phyloP scores from a whole-genome alignment of 2,888 invertebrate species.

The Eulithis testata region DNA sequence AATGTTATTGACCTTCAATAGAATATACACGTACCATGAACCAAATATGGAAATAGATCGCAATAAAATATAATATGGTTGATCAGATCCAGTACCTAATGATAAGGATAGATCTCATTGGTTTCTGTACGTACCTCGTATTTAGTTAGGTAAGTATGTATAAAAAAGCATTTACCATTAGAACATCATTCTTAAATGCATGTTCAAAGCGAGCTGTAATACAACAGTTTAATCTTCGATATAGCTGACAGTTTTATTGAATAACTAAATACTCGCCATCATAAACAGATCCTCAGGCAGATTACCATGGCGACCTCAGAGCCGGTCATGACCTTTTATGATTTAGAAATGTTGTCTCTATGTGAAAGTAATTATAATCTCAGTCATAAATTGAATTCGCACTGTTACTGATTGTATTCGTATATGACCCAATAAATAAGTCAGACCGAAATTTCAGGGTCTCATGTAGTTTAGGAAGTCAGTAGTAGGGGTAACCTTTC shows the following conservation, averaged over 20 bases:
- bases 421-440: constrained; percentile 22
- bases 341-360: constrained; percentile 68
- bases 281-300: constrained; percentile 60
- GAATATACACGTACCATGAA: too few relatives aligned
- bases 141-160: not conserved
- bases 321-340: constrained; percentile 61
- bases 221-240: constrained; percentile 52
- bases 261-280: constrained; percentile 52
- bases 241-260: constrained; percentile 68
- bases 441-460: constrained; percentile 12
- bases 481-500: constrained; percentile 37
- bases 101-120: not conserved
- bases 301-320: constrained; percentile 53
- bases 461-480: constrained; percentile 19
- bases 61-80: not conserved
- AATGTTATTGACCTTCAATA: too few relatives aligned
- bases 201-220: constrained; percentile 29
- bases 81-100: too few relatives aligned
- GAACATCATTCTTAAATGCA: constrained; percentile 23
- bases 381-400: constrained; percentile 58
- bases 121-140: not conserved
- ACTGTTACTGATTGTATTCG: constrained; percentile 37
- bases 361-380: constrained; percentile 65
- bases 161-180: not conserved
- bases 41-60: not conserved